Conservation (phyloP, 2,113 vertebrate species). For the Pseudolaguvia tuberculata region DNA sequence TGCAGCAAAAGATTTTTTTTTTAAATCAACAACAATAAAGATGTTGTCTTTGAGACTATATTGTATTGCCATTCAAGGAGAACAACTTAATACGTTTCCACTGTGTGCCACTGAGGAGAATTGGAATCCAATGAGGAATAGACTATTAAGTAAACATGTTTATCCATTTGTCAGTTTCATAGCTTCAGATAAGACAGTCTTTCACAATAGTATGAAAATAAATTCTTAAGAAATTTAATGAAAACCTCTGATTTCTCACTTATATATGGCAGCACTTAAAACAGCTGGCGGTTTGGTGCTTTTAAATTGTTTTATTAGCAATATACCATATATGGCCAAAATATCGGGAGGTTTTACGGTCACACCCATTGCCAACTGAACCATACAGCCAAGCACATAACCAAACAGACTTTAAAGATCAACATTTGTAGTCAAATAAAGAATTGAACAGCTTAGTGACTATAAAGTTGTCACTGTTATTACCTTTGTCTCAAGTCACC, state of each 20-base stretch:
- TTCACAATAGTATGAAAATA: background rate
- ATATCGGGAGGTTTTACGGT: background rate
- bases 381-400: background rate
- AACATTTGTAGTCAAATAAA: background rate
- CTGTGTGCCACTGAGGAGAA: slow-evolving; percentile 14
- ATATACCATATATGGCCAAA: background rate
- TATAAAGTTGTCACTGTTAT: background rate
- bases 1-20: too few species aligned
- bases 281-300: too few species aligned
- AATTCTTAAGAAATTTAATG: background rate
- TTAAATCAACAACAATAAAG: too few species aligned
- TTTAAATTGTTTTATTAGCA: background rate
- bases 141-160: slow-evolving; percentile 38
- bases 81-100: slow-evolving; percentile 27
- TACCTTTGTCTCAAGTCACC: background rate
- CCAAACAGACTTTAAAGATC: background rate
- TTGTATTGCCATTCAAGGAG: background rate
- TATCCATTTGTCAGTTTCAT: slow-evolving; percentile 42
- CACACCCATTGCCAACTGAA: background rate
- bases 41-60: too few species aligned
- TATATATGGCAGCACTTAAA: too few species aligned
- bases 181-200: slow-evolving; percentile 30
- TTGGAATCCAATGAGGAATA: slow-evolving; percentile 29
- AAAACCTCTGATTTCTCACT: too few species aligned
- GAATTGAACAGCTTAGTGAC: background rate